These are phyloP conservation scores for Drosophila repletoides DNA, from an alignment of 1,140 invertebrate species.

Conservation along the genomic window DNA sequence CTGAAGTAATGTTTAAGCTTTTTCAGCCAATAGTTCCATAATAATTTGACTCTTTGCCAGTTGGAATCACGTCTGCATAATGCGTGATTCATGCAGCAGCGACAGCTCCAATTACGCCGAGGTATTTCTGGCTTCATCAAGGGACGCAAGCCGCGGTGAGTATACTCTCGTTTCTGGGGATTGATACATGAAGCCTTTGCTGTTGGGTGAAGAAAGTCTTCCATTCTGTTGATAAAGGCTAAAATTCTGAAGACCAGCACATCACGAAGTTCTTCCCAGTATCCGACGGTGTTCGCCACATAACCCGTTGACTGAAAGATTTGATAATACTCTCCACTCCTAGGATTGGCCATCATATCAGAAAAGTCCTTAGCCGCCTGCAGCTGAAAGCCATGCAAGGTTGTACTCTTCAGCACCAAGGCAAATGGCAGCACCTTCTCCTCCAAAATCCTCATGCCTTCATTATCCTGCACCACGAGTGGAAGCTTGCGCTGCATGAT, in stretches of 20 bases:
- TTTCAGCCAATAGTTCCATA: too few relatives aligned
- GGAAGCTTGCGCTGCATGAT: constrained; percentile 21
- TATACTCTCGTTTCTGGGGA: background rate
- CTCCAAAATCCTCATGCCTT: background rate
- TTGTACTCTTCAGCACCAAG: background rate
- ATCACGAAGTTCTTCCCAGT: constrained; percentile 19
- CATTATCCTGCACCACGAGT: background rate
- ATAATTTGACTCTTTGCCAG: too few relatives aligned
- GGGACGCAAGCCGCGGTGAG: background rate
- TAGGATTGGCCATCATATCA: background rate
- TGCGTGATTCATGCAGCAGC: too few relatives aligned
- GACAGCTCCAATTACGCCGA: background rate
- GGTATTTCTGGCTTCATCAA: background rate
- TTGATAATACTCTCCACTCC: background rate
- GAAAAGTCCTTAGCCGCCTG: constrained; percentile 40
- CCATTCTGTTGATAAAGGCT: too few relatives aligned
- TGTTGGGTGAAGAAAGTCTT: background rate
- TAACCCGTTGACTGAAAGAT: background rate
- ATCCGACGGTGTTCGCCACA: background rate
- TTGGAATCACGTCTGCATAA: too few relatives aligned
- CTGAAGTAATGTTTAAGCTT: too few relatives aligned
- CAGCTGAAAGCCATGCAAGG: constrained; percentile 38
- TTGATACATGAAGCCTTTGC: background rate
- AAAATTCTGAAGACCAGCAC: background rate
- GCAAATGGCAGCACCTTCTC: background rate